phyloP scores from a whole-genome alignment of 2,113 vertebrate species.

The Cyprinodon variegatus region DNA sequence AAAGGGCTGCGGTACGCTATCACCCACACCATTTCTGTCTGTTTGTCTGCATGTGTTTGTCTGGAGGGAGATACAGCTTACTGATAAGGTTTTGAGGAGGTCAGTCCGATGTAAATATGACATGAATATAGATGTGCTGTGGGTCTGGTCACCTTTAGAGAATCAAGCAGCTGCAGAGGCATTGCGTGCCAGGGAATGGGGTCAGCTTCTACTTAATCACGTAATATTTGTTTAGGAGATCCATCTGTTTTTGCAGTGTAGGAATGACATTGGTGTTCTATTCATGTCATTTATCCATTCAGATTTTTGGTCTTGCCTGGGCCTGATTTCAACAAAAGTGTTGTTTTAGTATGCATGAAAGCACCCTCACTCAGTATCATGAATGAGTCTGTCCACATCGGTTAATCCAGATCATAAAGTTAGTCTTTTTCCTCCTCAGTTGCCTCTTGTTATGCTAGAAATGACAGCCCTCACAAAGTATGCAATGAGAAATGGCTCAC shows the following conservation, averaged over 20 bases:
- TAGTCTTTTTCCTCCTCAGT: constrained; percentile 21
- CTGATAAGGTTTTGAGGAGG: constrained; percentile 61
- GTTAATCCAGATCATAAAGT: constrained; percentile 13
- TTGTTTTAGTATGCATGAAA: constrained; percentile 16
- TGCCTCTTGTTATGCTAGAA: constrained; percentile 47
- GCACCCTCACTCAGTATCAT: constrained; percentile 23
- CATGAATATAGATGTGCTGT: constrained; percentile 60
- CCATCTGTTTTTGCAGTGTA: constrained; percentile 20
- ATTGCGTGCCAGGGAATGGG: constrained; percentile 21
- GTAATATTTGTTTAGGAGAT: constrained; percentile 29
- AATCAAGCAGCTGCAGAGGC: constrained; percentile 29
- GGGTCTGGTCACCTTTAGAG: constrained; percentile 30
- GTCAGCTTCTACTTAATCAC: constrained; percentile 16
- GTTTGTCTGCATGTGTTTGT: constrained; percentile 41
- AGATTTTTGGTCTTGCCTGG: constrained; percentile 29
- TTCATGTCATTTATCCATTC: constrained; percentile 19
- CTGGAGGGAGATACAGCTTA: constrained; percentile 23
- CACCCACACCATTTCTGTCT: constrained; percentile 18
- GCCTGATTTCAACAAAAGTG: constrained; percentile 30
- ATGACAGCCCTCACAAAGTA: constrained; percentile 51
- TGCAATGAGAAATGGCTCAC: constrained; percentile 55
- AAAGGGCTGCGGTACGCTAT: constrained; percentile 12
- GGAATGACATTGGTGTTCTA: background rate
- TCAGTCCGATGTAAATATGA: constrained; percentile 58
- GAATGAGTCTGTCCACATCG: constrained; percentile 7